Percentiles rank a stretch among this genome's conserved stretches.
Evolutionary conservation across 2,113 vertebrate genomes (phyloP).

Genomic region (Gobiocypris rarus): DNA sequence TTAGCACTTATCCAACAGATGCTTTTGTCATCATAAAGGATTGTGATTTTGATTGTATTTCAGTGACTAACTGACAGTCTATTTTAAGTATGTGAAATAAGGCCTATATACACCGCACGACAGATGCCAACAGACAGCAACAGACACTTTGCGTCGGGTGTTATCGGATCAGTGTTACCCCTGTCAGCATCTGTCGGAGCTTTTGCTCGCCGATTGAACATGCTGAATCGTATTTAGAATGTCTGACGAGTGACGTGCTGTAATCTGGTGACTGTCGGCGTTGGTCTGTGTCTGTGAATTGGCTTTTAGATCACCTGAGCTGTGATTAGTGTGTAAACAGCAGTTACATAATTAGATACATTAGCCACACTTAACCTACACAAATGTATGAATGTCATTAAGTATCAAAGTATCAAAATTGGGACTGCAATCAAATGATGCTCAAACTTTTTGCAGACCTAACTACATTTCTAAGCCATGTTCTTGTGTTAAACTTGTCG

Average conservation of each 20-base stretch:
- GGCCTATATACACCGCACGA: too few relatives aligned
- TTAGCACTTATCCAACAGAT: background rate
- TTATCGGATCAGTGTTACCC: too few relatives aligned
- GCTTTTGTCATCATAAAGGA: background rate
- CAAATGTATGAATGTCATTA: background rate
- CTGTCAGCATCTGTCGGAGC: too few relatives aligned
- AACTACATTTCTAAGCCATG: background rate
- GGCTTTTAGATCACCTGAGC: background rate
- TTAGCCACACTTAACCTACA: background rate
- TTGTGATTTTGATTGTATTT: background rate
- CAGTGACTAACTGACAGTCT: background rate
- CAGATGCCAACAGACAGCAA: too few relatives aligned
- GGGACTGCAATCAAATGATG: background rate
- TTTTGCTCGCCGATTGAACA: too few relatives aligned
- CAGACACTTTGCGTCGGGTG: too few relatives aligned
- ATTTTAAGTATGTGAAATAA: background rate
- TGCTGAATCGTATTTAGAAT: too few relatives aligned
- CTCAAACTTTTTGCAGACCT: background rate
- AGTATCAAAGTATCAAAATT: background rate
- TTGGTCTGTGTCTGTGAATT: too few relatives aligned
- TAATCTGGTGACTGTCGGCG: too few relatives aligned
- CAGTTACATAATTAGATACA: background rate
- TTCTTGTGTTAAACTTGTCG: background rate
- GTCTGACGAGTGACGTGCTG: too few relatives aligned
- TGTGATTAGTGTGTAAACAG: background rate